These are phyloP conservation scores for Amblyraja radiata DNA, from an alignment of 2,797 vertebrate genomes.

Conservation along the genomic window DNA sequence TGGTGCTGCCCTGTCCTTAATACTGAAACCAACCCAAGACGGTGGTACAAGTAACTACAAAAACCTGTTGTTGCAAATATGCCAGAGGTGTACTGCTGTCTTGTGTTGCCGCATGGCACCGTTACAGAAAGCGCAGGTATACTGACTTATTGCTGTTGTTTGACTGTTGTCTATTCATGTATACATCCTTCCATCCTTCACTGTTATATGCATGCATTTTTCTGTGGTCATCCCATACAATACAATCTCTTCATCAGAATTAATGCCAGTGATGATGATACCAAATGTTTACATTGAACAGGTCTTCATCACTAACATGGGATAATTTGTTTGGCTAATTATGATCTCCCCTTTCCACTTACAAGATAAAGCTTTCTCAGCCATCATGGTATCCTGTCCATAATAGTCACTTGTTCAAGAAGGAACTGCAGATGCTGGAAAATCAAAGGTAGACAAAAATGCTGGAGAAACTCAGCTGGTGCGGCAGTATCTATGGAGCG, in stretches of 20 bases:
- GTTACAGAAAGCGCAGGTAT: conserved; percentile 89
- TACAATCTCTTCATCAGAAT: background rate
- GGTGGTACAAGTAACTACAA: conserved; percentile 71
- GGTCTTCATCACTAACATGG: background rate
- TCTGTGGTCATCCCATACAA: background rate
- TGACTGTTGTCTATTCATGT: background rate
- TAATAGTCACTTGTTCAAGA: background rate
- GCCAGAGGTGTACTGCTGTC: conserved; percentile 84
- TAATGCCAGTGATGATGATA: background rate
- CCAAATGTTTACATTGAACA: background rate
- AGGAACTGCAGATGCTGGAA: no score
- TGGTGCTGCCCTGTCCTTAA: conserved; percentile 80
- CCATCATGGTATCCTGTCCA: background rate
- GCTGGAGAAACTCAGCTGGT: no score
- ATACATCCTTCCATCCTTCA: background rate
- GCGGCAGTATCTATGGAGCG: no score
- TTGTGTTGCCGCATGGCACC: conserved; percentile 97
- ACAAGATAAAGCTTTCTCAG: background rate
- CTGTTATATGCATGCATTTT: background rate
- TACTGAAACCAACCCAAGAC: conserved; percentile 77
- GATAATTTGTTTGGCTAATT: background rate
- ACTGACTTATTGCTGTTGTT: background rate
- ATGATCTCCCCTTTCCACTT: background rate
- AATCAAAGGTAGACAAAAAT: no score
- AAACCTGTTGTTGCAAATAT: conserved; percentile 85